A percentile compares a stretch with the other conserved stretches of the same genome.
Evolutionary conservation across 2,888 invertebrate species (phyloP).

Genomic region (Hirudinaria manillensis): DNA sequence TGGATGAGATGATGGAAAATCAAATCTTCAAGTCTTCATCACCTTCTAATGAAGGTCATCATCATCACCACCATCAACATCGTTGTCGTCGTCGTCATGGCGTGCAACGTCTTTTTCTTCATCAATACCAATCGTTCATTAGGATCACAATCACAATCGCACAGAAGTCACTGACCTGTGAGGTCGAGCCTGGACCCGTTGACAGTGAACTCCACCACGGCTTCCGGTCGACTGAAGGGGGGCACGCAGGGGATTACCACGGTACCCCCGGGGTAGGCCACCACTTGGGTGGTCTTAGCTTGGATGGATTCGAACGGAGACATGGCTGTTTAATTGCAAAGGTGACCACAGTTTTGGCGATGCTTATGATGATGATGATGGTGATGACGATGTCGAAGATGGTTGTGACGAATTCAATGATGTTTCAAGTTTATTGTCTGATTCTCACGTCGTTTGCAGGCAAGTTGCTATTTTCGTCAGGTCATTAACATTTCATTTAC

Average conservation of each 20-base stretch:
- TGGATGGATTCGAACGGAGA: too few relatives aligned
- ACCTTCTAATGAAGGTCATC: too few relatives aligned
- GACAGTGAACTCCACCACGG: conserved; percentile 1
- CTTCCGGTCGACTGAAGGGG: conserved; percentile 6
- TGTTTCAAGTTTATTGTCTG: too few relatives aligned
- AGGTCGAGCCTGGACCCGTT: neutral
- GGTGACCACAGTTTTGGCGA: conserved; percentile 21
- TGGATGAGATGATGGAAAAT: too few relatives aligned
- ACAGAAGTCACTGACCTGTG: too few relatives aligned
- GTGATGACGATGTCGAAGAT: conserved; percentile 18
- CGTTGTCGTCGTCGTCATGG: conserved; percentile 29
- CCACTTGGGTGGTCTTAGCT: too few relatives aligned
- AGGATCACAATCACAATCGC: too few relatives aligned
- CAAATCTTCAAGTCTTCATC: too few relatives aligned
- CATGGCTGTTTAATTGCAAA: neutral
- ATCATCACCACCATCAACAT: conserved; percentile 26
- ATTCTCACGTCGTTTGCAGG: neutral
- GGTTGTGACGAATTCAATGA: neutral
- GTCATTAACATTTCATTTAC: neutral
- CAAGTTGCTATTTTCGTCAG: neutral
- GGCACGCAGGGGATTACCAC: conserved; percentile 12
- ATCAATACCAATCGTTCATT: conserved; percentile 10
- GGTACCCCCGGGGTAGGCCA: neutral
- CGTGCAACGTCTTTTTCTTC: conserved; percentile 25
- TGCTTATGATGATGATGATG: conserved; percentile 17